Conservation (phyloP, 2,888 invertebrate genomes). For the Lymantria dispar region DNA sequence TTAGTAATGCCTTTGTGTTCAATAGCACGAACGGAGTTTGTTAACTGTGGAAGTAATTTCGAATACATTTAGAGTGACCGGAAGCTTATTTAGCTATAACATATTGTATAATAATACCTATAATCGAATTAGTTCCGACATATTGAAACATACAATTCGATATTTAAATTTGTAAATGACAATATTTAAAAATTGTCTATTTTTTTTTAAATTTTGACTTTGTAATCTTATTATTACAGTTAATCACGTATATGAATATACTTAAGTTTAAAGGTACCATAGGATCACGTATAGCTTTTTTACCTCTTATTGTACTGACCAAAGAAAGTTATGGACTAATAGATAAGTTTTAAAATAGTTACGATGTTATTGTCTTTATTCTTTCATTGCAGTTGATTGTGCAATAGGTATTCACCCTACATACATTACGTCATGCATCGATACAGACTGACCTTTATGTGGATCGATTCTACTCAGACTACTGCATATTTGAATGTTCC, state of each 20-base stretch:
- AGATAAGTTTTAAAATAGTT: too few species aligned
- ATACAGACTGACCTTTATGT: slow-evolving; percentile 69
- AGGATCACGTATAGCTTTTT: too few species aligned
- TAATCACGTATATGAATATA: too few species aligned
- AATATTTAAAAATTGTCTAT: too few species aligned
- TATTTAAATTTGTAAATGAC: background rate
- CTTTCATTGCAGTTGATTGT: slow-evolving; percentile 57
- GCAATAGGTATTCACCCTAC: slow-evolving; percentile 62
- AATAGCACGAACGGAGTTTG: slow-evolving; percentile 6
- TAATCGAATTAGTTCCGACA: slow-evolving; percentile 15
- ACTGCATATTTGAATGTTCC: slow-evolving; percentile 14
- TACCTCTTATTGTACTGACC: too few species aligned
- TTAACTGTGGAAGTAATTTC: slow-evolving; percentile 9
- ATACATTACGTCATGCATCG: slow-evolving; percentile 68
- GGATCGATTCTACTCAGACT: slow-evolving; percentile 60
- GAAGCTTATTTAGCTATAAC: slow-evolving; percentile 17
- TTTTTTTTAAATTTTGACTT: too few species aligned
- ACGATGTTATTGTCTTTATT: too few species aligned
- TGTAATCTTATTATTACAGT: too few species aligned
- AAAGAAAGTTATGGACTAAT: too few species aligned
- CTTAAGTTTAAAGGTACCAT: too few species aligned
- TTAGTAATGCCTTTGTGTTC: slow-evolving; percentile 55
- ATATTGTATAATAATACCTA: slow-evolving; percentile 1
- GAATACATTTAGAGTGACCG: slow-evolving; percentile 12
- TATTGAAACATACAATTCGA: slow-evolving; percentile 5